Evolutionary conservation across 2,113 vertebrate species (phyloP).

Genomic region (Ctenomys sociabilis): DNA sequence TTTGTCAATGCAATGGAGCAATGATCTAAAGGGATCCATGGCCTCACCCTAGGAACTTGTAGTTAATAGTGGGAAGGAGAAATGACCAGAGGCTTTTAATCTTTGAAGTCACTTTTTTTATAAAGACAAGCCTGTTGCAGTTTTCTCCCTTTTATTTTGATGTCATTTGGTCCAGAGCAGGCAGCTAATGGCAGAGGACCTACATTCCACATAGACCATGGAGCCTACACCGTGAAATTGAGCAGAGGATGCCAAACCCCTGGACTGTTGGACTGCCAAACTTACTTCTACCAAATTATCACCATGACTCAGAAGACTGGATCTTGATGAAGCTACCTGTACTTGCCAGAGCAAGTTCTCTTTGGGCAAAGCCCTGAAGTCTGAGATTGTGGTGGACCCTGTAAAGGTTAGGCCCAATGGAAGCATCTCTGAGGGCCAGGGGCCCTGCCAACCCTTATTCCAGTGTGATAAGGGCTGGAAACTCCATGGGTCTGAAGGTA

Average conservation of each 20-base stretch:
- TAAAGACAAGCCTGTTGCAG: background rate
- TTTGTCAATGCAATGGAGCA: background rate
- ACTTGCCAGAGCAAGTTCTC: background rate
- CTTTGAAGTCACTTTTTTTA: background rate
- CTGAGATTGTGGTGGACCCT: background rate
- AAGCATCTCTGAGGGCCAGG: background rate
- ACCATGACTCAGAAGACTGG: background rate
- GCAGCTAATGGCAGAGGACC: background rate
- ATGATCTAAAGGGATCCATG: background rate
- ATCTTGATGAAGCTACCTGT: background rate
- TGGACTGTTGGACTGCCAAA: background rate
- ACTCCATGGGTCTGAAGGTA: background rate
- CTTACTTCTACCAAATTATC: background rate
- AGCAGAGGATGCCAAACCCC: background rate
- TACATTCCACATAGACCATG: background rate
- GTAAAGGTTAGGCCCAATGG: background rate
- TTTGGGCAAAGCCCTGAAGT: background rate
- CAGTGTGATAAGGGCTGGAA: background rate
- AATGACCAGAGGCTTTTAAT: background rate
- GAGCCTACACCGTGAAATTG: background rate
- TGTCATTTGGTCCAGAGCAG: background rate
- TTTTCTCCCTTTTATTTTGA: constrained; percentile 40
- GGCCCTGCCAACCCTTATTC: background rate
- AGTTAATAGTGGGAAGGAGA: background rate
- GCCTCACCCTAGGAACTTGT: background rate